Evolutionary conservation across 2,113 vertebrate genomes (phyloP), one percentile per base, ranked within the genome.

Genomic region (Oryzias melastigma): DNA sequence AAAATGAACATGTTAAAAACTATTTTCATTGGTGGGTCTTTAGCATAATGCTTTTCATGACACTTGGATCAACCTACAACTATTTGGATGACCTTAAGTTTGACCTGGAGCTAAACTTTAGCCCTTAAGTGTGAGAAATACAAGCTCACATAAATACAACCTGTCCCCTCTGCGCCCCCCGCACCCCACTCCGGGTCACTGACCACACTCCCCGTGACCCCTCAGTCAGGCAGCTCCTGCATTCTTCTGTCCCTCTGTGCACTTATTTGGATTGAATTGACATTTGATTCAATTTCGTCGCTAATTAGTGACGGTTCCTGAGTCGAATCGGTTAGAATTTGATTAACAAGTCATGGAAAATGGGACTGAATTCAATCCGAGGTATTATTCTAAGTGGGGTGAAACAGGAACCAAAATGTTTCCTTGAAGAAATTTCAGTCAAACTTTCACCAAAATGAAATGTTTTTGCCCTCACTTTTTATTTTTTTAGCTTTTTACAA

Each of bases 181-280:
- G 41, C 44, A 41, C 24, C 20, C 56, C 41, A 22, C 75, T 76
- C 43, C 5, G 27, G 71, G 62, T 78, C 68, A 62, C 52, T 73
- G 65, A 62, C 70, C 27, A 50, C 75, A 56, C 58, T 61, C 61
- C 44, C 46, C 43, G 18, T 70, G 74, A 78, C 77, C 74, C 70
- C 53, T 29, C 13, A 45, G 50, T 17, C 49, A 16, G 2, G 51
- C 65, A 40, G 35, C 56, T 51, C 25, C 68, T 22, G 20, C 60
- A 55, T 15, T 35, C 41, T n/a, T 16, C 29, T 51, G 49, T 20
- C 8, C 4, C 52, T 43, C 14, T 8, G 45, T 66, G 58, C 48
- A 10, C 5, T 43, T 6, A 7, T 55, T 60, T 35, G 35, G 19
- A 62, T 45, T 20, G 19, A 8, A 24, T 58, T 43, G 2, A 40